Base-by-base conservation (phyloP, 92 coral and sea anemone genomes). In the Zoanthus sociatus region DNA sequence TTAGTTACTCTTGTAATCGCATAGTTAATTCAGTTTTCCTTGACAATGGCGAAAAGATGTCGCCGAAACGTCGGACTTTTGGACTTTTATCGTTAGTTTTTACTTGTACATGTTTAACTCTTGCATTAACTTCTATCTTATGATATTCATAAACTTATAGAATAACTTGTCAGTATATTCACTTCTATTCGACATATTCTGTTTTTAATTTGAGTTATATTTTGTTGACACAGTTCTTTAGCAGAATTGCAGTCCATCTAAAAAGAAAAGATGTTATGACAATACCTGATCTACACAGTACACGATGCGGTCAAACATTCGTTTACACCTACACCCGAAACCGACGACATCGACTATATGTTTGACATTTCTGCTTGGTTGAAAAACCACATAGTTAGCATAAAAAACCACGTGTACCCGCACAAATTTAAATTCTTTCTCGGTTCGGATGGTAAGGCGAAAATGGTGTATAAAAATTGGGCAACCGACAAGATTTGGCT, bases 401-500 rank as follows among this genome's bases (percentile, higher is more conserved):
- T 87, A 0, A 88, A 88, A 75, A 88, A 88, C 68, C 91, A 91
- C 18, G 55, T 61, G 0, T 61, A 61, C 18, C 53, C 73, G 8
- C 74, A 68, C n/a, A 18, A n/a, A 3, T 81, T 88, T 60, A 84
- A 84, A 50, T 73, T 74, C 61, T 88, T 69, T 11, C 86, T 88
- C 53, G 86, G 86, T 5, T 51, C 56, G 1, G 89, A 83, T 30
- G 63, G 68, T 2, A 76, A 68, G 17, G 86, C 75, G 0, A 78
- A 83, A n/a, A 78, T 91, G 87, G 7, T 60, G 3, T 92, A 84
- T 60, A 81, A 92, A 30, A 92, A 88, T 77, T 88, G 91, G 92
- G 86, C 94, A 1, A 31, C 45, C 1, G 88, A 92, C 18, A 55
- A 79, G 6, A 26, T n/a, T 10, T 88, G 91, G 94, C 64, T 7